Evolutionary conservation across 2,113 vertebrate species (phyloP), one percentile per base, ranked within the genome.

Genomic region (Stigmatopora nigra): DNA sequence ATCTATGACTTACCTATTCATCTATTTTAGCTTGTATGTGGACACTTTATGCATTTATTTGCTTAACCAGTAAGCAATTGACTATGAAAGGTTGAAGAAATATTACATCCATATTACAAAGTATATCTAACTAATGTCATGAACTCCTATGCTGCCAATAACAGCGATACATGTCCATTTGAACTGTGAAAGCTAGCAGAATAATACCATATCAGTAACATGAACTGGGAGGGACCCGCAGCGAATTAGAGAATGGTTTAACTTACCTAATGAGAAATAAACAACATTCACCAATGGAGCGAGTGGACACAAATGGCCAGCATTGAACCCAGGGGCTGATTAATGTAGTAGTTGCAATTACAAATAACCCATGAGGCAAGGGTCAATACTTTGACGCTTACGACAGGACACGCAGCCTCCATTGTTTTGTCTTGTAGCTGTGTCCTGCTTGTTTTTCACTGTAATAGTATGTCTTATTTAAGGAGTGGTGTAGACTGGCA

Each of bases 401-500:
- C 61, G 48, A 15, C 20, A 36, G 16, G 16, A 9, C 70, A 6
- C 16, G 3, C 45, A 74, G 60, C 75, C 63, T 66, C 57, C 52
- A 55, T 75, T 52, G 31, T 68, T 58, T 63, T 12, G 19, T 31
- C 22, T 44, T 36, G 38, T 73, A 65, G 57, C 47, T 68, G 45
- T 67, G 12, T 11, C 19, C 22, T 49, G 16, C 25, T 61, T 22
- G n/a, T 44, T 72, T 76, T 67, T 67, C 31, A 55, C 57, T 8
- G 45, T 66, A 79, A 78, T 63, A 67, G 65, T 59, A 67, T 31
- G 63, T 68, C 52, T 72, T 60, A 13, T 63, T 48, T 63, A 72
- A 59, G 57, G 78, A 66, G 67, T 65, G 62, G 71, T 64, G 58
- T 63, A 73, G 70, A 41, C 62, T 61, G 47, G 11, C 36, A 74